Evolutionary conservation across 2,888 invertebrate species (phyloP), one percentile per base, ranked within the genome.

Genomic region (Dorcus hopei): DNA sequence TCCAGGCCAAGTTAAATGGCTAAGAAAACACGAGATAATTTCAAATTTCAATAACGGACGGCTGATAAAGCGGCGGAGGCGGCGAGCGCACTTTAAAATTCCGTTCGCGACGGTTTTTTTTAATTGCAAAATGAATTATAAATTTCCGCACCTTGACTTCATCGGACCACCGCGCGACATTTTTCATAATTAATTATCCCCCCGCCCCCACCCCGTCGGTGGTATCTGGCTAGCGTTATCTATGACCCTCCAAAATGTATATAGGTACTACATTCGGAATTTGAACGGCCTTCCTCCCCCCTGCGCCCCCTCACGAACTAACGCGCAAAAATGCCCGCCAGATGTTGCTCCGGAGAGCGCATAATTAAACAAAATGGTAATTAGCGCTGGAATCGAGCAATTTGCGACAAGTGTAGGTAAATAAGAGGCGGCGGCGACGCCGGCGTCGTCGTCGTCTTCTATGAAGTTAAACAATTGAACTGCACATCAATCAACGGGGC

Each of bases 21-120:
- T 74, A 75, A 76, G 77, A 77, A 77, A 77, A 77, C 76, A 75
- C 74, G 70, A 77, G 77, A 77, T 77, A 77, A 77, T 77, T 76
- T 70, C 69, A 67, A 73, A 76, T 75, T 76, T 75, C 76, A 74
- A 77, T 76, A 48, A 40, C 38, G 11, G 52, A 49, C 26, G 23
- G 19, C 39, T 42, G 57, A 43, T 50, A 45, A 50, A 57, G 14
- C 11, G 23, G 52, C 41, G 14, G 26, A 33, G 26, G 5, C 41
- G 14, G n/a, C 9, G 41, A 3, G 41, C 14, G 9, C 19, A 45
- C n/a, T 45, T 45, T 45, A 19, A 45, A 45, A 45, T 45, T 45
- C 45, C 41, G 7, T n/a, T 11, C 41, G 41, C 41, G 41, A 23
- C 45, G 45, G 19, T 19, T 23, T 11, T 11, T 14, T 11, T 45